Evolutionary conservation across 2,888 invertebrate genomes (phyloP), one percentile per base, ranked within the genome.

Genomic region (Tenthredo distinguenda): DNA sequence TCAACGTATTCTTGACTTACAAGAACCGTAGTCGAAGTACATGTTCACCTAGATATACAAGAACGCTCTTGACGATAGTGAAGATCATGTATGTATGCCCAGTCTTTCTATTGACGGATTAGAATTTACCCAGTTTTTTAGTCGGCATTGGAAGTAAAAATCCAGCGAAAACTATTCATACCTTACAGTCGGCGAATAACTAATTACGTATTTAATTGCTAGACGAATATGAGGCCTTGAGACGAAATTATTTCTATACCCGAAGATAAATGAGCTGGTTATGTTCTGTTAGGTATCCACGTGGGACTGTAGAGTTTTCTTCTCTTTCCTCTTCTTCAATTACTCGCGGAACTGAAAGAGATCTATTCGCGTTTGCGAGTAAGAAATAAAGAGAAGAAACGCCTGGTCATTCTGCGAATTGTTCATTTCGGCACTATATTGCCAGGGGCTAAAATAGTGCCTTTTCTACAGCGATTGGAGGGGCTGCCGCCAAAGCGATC

Each of bases 21-120:
- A 50, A 77, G 77, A 77, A 77, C 55, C 77, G 77, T 74, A 43
- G 43, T 43, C 74, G 31, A 47, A 74, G 74, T 74, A 74, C 68
- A 34, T 74, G 74, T 74, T 74, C 74, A 74, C 74, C 74, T 74
- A 74, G 40, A 74, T 74, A 40, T n/a, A n/a, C 71, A 40, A 34
- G n/a, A 72, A 37, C 40, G 34, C n/a, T 40, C 34, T n/a, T 74
- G 4, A 43, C 43, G 74, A 72, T 72, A n/a, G 72, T 40, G 9
- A n/a, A 72, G 72, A 72, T 72, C 40, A 34, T 40, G 26, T 26
- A 9, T 62, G 7, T 62, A 62, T 62, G 55, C 55, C 55, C 55
- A n/a, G n/a, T n/a, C n/a, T 55, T 55, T n/a, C 55, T 55, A 55
- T n/a, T 55, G n/a, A 55, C 55, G 55, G 18, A 55, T 55, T 55